Conservation (phyloP, 2,888 invertebrate species). For the Sarcophaga variegata region DNA sequence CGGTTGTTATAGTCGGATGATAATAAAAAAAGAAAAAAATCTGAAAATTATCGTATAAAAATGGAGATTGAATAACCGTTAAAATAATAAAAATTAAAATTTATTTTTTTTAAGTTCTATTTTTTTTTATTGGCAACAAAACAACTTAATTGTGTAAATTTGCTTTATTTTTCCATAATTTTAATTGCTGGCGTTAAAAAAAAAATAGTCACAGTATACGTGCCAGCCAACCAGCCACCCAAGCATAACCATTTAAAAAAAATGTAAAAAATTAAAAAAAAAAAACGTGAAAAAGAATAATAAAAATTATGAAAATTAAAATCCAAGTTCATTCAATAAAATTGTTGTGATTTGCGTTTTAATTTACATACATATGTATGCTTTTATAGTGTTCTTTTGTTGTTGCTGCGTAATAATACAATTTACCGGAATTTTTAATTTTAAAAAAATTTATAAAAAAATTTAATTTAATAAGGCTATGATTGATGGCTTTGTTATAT, state of each 20-base stretch:
- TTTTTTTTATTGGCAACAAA: too few species aligned
- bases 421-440: too few species aligned
- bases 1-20: constrained; percentile 4
- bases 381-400: too few species aligned
- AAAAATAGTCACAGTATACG: not conserved
- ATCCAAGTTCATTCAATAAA: too few species aligned
- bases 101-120: too few species aligned
- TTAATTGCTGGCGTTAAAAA: constrained; percentile 32
- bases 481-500: too few species aligned
- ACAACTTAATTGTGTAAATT: constrained; percentile 46
- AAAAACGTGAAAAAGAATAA: not conserved
- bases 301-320: too few species aligned
- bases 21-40: constrained; percentile 8
- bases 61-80: not conserved
- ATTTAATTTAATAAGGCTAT: too few species aligned
- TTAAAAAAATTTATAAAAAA: too few species aligned
- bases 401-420: too few species aligned
- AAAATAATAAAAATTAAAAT: constrained; percentile 6
- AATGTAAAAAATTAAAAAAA: constrained; percentile 18
- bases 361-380: too few species aligned
- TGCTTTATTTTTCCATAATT: constrained; percentile 36
- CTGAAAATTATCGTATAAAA: not conserved
- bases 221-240: not conserved
- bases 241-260: constrained; percentile 4
- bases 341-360: too few species aligned